Evolutionary conservation across 2,888 invertebrate species (phyloP).

Genomic region (Poecilus cupreus): DNA sequence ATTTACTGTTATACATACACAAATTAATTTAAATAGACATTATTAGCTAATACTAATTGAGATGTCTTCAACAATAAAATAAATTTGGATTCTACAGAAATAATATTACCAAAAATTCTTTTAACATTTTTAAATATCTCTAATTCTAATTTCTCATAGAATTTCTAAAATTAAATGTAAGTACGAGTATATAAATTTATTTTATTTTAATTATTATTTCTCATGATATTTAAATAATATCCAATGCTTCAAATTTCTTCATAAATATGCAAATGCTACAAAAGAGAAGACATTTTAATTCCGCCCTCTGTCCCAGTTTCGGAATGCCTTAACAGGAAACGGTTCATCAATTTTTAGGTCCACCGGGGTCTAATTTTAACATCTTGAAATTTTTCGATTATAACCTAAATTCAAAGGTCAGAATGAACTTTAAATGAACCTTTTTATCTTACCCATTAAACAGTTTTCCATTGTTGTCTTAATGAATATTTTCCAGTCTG

Average conservation of each 20-base stretch:
- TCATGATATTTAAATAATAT: neutral
- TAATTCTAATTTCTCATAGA: too few relatives aligned
- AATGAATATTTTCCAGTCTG: slow-evolving; percentile 37
- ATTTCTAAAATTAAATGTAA: too few relatives aligned
- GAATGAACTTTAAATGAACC: slow-evolving; percentile 52
- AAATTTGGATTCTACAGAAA: too few relatives aligned
- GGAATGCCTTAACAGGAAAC: slow-evolving; percentile 15
- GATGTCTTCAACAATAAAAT: too few relatives aligned
- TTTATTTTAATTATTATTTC: neutral
- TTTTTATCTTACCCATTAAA: slow-evolving; percentile 45
- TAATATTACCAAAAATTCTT: too few relatives aligned
- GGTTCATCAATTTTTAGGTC: slow-evolving; percentile 21
- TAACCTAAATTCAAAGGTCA: slow-evolving; percentile 57
- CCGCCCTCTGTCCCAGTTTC: neutral
- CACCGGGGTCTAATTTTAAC: slow-evolving; percentile 10
- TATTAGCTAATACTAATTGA: too few relatives aligned
- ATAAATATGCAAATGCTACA: slow-evolving; percentile 18
- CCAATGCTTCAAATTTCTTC: neutral
- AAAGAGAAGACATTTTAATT: slow-evolving; percentile 2
- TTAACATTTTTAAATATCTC: too few relatives aligned
- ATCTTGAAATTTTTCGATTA: slow-evolving; percentile 33
- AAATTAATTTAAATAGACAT: too few relatives aligned
- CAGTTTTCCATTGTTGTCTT: slow-evolving; percentile 16
- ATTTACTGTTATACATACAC: too few relatives aligned
- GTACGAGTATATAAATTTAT: too few relatives aligned